Evolutionary conservation across 2,113 vertebrate species (phyloP), one percentile per base, ranked within the genome.

Genomic region (Halcyon malimbica): DNA sequence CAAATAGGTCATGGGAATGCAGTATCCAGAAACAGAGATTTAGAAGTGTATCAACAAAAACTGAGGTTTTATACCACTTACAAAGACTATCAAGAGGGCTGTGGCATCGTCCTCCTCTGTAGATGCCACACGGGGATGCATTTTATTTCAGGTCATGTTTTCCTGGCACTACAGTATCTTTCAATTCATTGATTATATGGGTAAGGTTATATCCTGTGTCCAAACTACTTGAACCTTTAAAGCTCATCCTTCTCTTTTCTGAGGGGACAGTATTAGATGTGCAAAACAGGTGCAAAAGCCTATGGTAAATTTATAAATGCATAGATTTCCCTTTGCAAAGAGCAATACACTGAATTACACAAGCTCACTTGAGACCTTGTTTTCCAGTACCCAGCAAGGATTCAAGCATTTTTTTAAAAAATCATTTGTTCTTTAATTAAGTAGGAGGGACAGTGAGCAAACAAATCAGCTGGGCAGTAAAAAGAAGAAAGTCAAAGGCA

Each of bases 341-440:
- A 74, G 54, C 50, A 54, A 42, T 31, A 64, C 26, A 59, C 53
- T 16, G 11, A 94, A 85, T 76, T 56, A 76, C 74, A 80, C 42
- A 68, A 56, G 62, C 63, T 88, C 23, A 21, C 54, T 56, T 51
- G 46, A 90, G 91, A 64, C 48, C 33, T 83, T 91, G 71, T 59
- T 93, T 95, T 91, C 80, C 87, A 71, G 33, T 57, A 80, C 70
- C 74, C 85, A 93, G 69, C 71, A 94, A 82, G 60, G 81, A 91
- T 82, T 85, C 57, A 28, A 39, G 41, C 5, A n/a, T 84, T 96
- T 92, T 90, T 96, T 92, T 23, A 78, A 87, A 94, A 97, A 96
- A 74, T 95, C 53, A 96, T 95, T 96, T 97, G 79, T 95, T 97
- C 48, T 90, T 97, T 97, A 95, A 97, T 97, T 97, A 97, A 97